Conservation (phyloP, 2,888 invertebrate species). For the Camptogramma bilineatum region DNA sequence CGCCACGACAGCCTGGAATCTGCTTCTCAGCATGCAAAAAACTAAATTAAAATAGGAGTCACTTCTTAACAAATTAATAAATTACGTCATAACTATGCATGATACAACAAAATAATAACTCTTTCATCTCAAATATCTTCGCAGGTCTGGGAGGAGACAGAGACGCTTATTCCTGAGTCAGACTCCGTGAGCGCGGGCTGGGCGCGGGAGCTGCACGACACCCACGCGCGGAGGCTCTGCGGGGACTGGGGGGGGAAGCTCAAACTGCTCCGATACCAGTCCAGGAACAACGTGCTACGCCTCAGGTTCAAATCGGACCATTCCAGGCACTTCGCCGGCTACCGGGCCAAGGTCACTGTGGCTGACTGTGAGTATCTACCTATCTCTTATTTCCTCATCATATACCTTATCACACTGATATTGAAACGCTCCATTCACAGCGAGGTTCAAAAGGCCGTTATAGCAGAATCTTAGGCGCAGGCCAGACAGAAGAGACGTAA, state of each 20-base stretch:
- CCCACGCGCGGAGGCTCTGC: conserved; percentile 85
- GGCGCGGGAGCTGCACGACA: conserved; percentile 61
- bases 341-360: conserved; percentile 89
- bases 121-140: too few species aligned
- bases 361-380: conserved; percentile 32
- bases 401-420: too few species aligned
- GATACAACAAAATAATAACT: too few species aligned
- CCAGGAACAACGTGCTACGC: conserved; percentile 86
- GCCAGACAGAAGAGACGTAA: too few species aligned
- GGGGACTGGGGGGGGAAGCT: conserved; percentile 93
- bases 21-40: too few species aligned
- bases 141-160: conserved; percentile 77
- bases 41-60: too few species aligned
- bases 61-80: too few species aligned
- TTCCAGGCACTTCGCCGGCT: conserved; percentile 91
- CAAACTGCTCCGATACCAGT: conserved; percentile 89
- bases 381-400: neutral
- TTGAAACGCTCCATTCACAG: too few species aligned
- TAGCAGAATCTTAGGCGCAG: too few species aligned
- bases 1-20: too few species aligned
- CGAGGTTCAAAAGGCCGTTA: too few species aligned
- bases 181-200: conserved; percentile 75
- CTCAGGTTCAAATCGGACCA: conserved; percentile 91
- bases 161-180: conserved; percentile 68
- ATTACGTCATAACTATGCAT: too few species aligned